These are phyloP conservation scores for Alentia gelatinosa DNA, from an alignment of 2,888 invertebrate species.

Conservation along the genomic window DNA sequence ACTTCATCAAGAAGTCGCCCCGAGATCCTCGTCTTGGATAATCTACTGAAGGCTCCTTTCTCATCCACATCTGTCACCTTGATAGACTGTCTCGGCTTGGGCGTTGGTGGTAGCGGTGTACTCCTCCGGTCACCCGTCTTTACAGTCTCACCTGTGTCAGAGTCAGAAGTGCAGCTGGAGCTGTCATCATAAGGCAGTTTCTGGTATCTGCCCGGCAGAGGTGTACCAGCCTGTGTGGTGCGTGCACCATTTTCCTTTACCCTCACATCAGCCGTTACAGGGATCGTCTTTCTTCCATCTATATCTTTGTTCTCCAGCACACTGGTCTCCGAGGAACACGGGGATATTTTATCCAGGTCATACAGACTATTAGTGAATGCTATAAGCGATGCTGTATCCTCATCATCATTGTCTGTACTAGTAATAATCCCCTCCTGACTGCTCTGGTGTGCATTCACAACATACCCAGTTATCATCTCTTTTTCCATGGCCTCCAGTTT, in stretches of 20 bases:
- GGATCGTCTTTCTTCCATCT: not conserved
- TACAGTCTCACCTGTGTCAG: not conserved
- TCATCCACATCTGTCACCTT: not conserved
- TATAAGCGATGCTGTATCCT: not conserved
- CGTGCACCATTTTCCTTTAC: no score
- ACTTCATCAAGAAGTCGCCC: not conserved
- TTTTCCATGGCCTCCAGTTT: not conserved
- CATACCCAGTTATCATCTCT: not conserved
- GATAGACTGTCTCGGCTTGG: not conserved
- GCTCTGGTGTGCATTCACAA: no score
- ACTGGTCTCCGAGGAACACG: not conserved
- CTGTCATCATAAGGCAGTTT: not conserved
- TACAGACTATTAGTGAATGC: conserved; percentile 8
- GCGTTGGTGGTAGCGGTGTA: not conserved
- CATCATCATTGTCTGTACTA: not conserved
- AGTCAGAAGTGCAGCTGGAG: not conserved
- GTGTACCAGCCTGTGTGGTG: no score
- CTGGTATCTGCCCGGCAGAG: not conserved
- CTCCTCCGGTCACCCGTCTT: not conserved
- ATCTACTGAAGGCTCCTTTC: not conserved
- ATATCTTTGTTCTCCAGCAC: not conserved
- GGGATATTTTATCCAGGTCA: not conserved
- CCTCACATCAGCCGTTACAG: not conserved
- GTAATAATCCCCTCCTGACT: no score
- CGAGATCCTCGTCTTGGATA: not conserved